Conservation (phyloP, 2,888 invertebrate species). For the Arenicola marina region DNA sequence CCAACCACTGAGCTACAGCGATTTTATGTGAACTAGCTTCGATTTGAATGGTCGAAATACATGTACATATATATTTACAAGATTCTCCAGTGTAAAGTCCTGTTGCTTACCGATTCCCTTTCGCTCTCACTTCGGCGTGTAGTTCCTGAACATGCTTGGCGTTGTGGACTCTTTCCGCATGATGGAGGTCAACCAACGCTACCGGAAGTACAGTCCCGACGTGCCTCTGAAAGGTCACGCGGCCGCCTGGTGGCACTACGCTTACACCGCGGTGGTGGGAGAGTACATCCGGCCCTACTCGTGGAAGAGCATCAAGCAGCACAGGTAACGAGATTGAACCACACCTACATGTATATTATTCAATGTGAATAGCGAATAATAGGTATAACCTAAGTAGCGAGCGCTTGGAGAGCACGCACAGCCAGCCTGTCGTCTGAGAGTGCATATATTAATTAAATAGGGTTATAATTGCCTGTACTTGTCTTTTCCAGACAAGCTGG, state of each 20-base stretch:
- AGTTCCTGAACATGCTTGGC: slow-evolving; percentile 69
- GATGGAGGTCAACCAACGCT: slow-evolving; percentile 72
- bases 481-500: no score
- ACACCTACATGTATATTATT: background rate
- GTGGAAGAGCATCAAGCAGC: slow-evolving; percentile 73
- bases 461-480: no score
- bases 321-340: slow-evolving; percentile 63
- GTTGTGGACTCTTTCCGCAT: slow-evolving; percentile 63
- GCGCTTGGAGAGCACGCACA: no score
- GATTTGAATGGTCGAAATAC: no score
- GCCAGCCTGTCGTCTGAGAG: no score
- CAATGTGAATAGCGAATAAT: background rate
- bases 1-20: no score
- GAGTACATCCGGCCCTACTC: slow-evolving; percentile 76
- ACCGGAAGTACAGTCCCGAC: slow-evolving; percentile 70
- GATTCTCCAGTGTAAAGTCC: no score
- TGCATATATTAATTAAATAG: no score
- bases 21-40: no score
- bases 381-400: no score
- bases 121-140: slow-evolving; percentile 1
- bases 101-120: no score
- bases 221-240: slow-evolving; percentile 67
- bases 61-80: no score
- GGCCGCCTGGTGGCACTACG: slow-evolving; percentile 78
- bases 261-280: slow-evolving; percentile 72